Conservation (phyloP, 2,797 vertebrate species). For the Florisuga fusca region DNA sequence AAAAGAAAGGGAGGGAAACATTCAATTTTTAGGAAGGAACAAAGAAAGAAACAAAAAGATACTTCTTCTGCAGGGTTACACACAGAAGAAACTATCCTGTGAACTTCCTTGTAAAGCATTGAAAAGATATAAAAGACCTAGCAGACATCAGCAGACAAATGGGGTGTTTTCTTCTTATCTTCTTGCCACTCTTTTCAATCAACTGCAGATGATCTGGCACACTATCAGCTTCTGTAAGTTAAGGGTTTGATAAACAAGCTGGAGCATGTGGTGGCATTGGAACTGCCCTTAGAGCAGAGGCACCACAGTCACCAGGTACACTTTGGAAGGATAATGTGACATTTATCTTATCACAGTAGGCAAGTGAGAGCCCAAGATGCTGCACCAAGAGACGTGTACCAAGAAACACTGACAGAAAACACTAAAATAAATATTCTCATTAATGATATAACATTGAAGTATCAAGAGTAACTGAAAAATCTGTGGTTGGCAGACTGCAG, state of each 20-base stretch:
- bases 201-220: background rate
- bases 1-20: background rate
- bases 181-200: background rate
- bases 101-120: background rate
- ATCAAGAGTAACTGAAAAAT: background rate
- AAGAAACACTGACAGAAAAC: background rate
- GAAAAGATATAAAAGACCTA: background rate
- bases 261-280: background rate
- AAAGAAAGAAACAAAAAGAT: background rate
- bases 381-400: background rate
- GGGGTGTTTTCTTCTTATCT: background rate
- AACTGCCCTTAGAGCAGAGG: background rate
- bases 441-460: background rate
- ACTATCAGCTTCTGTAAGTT: background rate
- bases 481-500: background rate
- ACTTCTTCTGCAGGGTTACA: background rate
- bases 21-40: background rate
- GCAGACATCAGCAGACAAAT: background rate
- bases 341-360: background rate
- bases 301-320: background rate
- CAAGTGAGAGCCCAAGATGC: background rate
- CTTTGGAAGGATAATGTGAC: background rate
- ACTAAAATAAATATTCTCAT: background rate
- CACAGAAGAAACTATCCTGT: background rate
- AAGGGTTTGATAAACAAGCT: background rate